phyloP scores from a whole-genome alignment of 1,140 invertebrate genomes.

The Wiebesia pumilae region DNA sequence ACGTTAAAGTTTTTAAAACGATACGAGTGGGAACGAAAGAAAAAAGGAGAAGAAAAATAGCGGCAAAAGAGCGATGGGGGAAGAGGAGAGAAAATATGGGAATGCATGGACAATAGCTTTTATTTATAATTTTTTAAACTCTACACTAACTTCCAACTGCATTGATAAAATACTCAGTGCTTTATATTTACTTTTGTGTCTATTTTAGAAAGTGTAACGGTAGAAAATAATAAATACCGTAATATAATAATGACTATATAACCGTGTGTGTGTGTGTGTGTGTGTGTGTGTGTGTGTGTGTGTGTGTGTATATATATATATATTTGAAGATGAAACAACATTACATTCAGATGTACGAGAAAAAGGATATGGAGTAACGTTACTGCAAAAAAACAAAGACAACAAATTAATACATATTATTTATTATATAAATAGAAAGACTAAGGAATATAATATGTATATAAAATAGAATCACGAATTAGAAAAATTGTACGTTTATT shows the following conservation, averaged over 20 bases:
- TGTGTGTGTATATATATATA: too few species aligned
- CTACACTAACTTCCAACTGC: background rate
- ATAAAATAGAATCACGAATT: background rate
- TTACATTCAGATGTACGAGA: background rate
- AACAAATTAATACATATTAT: background rate
- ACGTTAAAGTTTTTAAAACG: constrained; percentile 62
- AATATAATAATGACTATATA: too few species aligned
- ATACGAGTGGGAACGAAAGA: background rate
- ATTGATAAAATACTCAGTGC: background rate
- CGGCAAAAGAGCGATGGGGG: background rate
- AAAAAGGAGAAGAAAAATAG: background rate
- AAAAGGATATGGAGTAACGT: background rate
- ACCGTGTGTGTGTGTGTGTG: too few species aligned
- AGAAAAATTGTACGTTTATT: background rate
- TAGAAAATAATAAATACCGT: background rate
- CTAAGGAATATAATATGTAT: background rate
- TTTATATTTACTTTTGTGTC: background rate
- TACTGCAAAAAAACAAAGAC: background rate
- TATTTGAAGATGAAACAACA: background rate
- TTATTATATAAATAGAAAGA: background rate
- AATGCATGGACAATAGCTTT: background rate
- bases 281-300: too few species aligned
- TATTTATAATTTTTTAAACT: constrained; percentile 1
- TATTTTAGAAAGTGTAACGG: background rate
- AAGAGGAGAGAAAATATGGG: background rate